phyloP scores from a whole-genome alignment of 2,888 invertebrate species.

The Calameuta filiformis region DNA sequence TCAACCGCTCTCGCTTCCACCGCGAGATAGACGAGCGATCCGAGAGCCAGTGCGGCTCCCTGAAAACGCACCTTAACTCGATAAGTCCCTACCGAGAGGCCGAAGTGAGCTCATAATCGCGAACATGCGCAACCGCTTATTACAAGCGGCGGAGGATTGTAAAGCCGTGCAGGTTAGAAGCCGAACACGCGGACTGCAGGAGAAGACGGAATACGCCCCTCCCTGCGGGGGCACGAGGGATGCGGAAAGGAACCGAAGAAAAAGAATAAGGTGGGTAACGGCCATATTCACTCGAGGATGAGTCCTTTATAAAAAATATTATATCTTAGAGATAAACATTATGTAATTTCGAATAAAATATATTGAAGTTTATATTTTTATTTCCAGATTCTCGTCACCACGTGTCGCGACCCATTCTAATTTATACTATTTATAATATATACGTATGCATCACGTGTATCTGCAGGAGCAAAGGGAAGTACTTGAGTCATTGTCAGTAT shows the following conservation, averaged over 20 bases:
- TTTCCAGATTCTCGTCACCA: background rate
- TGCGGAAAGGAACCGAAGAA: background rate
- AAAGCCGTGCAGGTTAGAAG: background rate
- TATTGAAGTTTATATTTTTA: background rate
- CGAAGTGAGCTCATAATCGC: conserved; percentile 50
- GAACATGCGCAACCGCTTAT: conserved; percentile 47
- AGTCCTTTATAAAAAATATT: background rate
- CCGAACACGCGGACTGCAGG: background rate
- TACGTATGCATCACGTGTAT: background rate
- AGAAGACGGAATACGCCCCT: background rate
- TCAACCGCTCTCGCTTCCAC: background rate
- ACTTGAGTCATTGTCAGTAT: background rate
- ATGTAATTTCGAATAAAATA: background rate
- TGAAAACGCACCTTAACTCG: conserved; percentile 33
- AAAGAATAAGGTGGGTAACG: background rate
- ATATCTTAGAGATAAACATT: background rate
- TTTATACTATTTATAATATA: background rate
- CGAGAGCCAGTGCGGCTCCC: background rate
- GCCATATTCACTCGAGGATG: background rate
- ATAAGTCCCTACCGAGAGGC: conserved; percentile 41
- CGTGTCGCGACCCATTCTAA: background rate
- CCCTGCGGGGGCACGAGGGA: background rate
- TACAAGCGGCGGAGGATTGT: conserved; percentile 47
- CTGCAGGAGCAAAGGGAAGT: background rate
- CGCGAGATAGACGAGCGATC: background rate